These are phyloP conservation scores for Hippocampus abdominalis DNA, from an alignment of 2,113 vertebrate genomes.

Conservation along the genomic window DNA sequence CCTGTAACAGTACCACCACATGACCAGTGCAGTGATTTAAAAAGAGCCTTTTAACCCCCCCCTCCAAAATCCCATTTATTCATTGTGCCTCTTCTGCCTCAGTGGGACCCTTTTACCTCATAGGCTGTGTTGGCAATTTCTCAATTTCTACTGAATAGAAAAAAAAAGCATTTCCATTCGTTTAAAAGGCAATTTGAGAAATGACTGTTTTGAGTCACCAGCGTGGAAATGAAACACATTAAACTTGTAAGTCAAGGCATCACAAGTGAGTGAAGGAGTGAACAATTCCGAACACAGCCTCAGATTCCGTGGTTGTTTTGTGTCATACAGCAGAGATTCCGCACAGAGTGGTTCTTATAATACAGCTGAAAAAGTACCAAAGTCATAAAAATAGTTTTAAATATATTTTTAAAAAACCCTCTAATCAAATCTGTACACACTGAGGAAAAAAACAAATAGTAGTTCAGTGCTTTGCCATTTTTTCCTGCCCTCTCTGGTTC, in stretches of 20 bases:
- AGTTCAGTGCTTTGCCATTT: conserved; percentile 17
- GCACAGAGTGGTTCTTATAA: neutral
- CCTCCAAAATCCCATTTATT: too few relatives aligned
- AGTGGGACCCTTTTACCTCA: too few relatives aligned
- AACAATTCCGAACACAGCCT: neutral
- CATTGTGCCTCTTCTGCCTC: too few relatives aligned
- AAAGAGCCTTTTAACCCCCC: too few relatives aligned
- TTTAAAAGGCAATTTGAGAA: neutral
- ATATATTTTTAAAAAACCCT: neutral
- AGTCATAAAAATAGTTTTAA: neutral
- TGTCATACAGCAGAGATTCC: neutral
- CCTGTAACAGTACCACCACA: too few relatives aligned
- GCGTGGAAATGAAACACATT: neutral
- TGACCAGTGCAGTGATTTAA: too few relatives aligned
- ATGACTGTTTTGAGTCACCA: neutral
- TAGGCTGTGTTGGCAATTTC: too few relatives aligned
- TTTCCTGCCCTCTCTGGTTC: conserved; percentile 41
- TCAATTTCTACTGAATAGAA: too few relatives aligned
- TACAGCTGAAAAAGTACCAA: neutral
- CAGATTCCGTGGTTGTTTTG: neutral
- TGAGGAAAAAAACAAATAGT: neutral
- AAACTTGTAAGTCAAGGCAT: neutral
- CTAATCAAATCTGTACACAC: too few relatives aligned
- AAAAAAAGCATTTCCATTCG: neutral
- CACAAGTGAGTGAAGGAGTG: neutral